phyloP scores from a whole-genome alignment of 64 coral and sea anemone species.

The Catalaphyllia jardinei region DNA sequence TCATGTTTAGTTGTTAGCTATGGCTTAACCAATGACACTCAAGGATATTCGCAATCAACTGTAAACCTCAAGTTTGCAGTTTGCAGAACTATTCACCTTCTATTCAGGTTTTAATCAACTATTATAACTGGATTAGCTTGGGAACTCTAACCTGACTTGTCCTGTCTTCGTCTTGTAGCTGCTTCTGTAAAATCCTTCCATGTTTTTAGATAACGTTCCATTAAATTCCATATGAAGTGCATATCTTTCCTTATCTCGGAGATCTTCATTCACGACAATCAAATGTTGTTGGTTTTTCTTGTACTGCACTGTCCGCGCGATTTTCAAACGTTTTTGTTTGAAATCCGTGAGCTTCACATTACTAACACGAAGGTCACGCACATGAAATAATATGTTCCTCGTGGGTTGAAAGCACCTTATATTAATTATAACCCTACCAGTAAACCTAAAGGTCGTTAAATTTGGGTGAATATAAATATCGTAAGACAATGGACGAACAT shows the following conservation, averaged over 20 bases:
- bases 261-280: background rate
- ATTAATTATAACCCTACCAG: constrained; percentile 36
- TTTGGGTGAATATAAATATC: constrained; percentile 48
- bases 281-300: constrained; percentile 60
- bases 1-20: no score
- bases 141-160: constrained; percentile 1
- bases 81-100: no score
- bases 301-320: constrained; percentile 18
- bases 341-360: background rate
- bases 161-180: constrained; percentile 48
- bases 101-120: background rate
- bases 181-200: constrained; percentile 56
- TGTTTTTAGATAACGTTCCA: constrained; percentile 27
- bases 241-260: constrained; percentile 25
- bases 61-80: no score
- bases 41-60: no score
- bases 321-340: constrained; percentile 18
- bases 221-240: constrained; percentile 36
- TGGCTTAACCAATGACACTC: no score
- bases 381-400: constrained; percentile 39
- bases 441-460: constrained; percentile 39
- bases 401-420: constrained; percentile 31
- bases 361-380: constrained; percentile 18
- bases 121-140: background rate
- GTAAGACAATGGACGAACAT: constrained; percentile 48